Percentiles rank a stretch among this genome's conserved stretches.
phyloP scores from a whole-genome alignment of 2,888 invertebrate species.

The Capitulum mitella region DNA sequence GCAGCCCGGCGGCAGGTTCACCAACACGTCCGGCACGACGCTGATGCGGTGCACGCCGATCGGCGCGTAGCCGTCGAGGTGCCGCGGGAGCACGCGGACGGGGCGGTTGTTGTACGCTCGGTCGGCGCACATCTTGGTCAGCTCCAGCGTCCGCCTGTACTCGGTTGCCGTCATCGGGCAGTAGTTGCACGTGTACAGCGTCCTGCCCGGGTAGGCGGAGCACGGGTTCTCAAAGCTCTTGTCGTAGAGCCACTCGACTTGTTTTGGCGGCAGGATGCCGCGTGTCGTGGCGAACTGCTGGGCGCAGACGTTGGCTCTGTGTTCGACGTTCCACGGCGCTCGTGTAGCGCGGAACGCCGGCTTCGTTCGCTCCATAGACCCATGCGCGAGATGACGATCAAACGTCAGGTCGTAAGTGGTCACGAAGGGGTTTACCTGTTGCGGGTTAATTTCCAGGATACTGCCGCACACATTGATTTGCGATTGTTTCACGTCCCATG shows the following conservation, averaged over 20 bases:
- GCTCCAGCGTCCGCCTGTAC: background rate
- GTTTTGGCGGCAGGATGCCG: background rate
- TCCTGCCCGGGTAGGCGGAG: background rate
- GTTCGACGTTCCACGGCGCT: background rate
- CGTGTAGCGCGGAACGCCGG: background rate
- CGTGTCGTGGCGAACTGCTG: background rate
- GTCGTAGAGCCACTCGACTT: background rate
- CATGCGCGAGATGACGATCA: background rate
- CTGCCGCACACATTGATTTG: background rate
- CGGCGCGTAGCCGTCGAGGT: background rate
- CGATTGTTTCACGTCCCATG: background rate
- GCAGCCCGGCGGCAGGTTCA: background rate
- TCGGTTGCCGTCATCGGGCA: background rate
- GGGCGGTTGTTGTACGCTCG: background rate
- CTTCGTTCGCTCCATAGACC: background rate
- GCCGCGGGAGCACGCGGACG: background rate
- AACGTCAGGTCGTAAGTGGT: background rate
- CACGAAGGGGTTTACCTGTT: background rate
- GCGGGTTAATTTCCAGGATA: background rate
- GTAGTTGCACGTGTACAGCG: background rate
- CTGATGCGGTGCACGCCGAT: background rate
- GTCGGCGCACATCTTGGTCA: background rate
- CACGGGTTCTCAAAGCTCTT: conserved; percentile 1
- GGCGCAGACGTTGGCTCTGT: conserved; percentile 17
- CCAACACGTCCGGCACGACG: conserved; percentile 1